Conservation (phyloP, 1,140 invertebrate species). For the Drosophila bipectinata region DNA sequence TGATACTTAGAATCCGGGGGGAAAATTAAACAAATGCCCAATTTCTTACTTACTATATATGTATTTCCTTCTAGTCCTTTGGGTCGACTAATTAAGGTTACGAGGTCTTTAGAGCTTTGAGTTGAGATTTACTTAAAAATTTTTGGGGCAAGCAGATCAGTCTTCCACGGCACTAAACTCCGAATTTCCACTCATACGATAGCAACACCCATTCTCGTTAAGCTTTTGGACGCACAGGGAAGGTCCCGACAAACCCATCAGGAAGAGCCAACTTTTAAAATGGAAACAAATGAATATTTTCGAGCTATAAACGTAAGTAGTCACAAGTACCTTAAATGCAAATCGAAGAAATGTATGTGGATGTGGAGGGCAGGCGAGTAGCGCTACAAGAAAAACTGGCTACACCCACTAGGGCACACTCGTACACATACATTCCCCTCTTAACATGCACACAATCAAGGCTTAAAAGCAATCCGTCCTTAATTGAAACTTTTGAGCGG, state of each 20-base stretch:
- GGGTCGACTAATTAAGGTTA: neutral
- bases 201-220: conserved; percentile 12
- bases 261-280: conserved; percentile 45
- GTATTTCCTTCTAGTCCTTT: neutral
- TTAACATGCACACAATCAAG: conserved; percentile 58
- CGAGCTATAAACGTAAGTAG: conserved; percentile 80
- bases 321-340: conserved; percentile 80
- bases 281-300: conserved; percentile 73
- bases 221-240: conserved; percentile 34
- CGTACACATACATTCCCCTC: conserved; percentile 36
- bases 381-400: neutral
- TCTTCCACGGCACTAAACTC: conserved; percentile 46
- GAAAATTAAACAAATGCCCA: neutral
- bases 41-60: neutral
- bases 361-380: conserved; percentile 5
- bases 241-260: conserved; percentile 25
- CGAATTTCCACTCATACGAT: conserved; percentile 18
- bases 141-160: conserved; percentile 38
- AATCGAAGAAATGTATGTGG: conserved; percentile 39
- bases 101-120: neutral
- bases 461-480: conserved; percentile 82
- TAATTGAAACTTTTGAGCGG: conserved; percentile 74
- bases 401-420: conserved; percentile 20
- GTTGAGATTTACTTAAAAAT: neutral
- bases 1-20: conserved; percentile 1